These are phyloP conservation scores for Cydia amplana DNA, from an alignment of 1,140 invertebrate species.

Conservation along the genomic window DNA sequence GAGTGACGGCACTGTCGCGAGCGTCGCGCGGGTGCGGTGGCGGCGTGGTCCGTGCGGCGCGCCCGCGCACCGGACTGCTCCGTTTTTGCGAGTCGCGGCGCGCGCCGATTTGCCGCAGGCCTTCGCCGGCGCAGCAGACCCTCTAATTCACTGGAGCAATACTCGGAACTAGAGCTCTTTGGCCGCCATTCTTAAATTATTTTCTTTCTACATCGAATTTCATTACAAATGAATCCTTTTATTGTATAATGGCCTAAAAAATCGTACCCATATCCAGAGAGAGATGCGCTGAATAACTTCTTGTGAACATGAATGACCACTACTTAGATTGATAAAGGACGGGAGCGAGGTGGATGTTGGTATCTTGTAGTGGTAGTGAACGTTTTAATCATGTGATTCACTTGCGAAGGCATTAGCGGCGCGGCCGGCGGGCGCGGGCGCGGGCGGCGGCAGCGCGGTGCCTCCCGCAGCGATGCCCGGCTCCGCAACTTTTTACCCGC, in stretches of 20 bases:
- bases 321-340: conserved; percentile 38
- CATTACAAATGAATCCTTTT: conserved; percentile 11
- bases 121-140: conserved; percentile 45
- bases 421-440: conserved; percentile 42
- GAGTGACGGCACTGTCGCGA: conserved; percentile 35
- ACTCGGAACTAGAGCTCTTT: conserved; percentile 65
- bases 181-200: conserved; percentile 48
- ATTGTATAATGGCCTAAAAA: conserved; percentile 13
- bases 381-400: conserved; percentile 51
- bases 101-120: conserved; percentile 54
- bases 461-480: conserved; percentile 67
- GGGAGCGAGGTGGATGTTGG: conserved; percentile 18
- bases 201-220: conserved; percentile 24
- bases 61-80: conserved; percentile 52
- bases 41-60: conserved; percentile 33
- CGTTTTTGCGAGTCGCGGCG: conserved; percentile 72
- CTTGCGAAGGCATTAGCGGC: conserved; percentile 40
- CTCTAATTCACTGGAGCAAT: conserved; percentile 60
- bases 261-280: conserved; percentile 10
- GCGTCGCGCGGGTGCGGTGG: conserved; percentile 33
- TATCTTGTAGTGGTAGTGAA: conserved; percentile 42
- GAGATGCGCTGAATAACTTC: conserved; percentile 35
- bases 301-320: conserved; percentile 39
- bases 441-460: conserved; percentile 45
- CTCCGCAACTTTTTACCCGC: conserved; percentile 67